Percentiles rank a stretch among this genome's conserved stretches.
Evolutionary conservation across 2,888 invertebrate genomes (phyloP).

Genomic region (Netelia inedita): DNA sequence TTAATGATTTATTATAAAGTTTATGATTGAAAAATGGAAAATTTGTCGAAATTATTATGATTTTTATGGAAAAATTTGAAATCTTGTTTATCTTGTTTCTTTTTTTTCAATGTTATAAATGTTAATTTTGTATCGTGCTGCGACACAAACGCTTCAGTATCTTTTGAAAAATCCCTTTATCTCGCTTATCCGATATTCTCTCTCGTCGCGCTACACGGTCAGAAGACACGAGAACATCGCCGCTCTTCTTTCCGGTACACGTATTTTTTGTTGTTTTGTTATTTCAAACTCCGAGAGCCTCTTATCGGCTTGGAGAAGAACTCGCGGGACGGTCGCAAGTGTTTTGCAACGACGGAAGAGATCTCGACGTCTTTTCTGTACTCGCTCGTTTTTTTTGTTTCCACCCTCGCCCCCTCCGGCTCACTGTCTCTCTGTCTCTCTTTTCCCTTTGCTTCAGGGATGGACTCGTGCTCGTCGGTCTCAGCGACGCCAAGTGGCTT

Average conservation of each 20-base stretch:
- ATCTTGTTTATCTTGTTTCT: too few species aligned
- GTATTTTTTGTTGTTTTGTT: not conserved
- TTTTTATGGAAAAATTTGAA: too few species aligned
- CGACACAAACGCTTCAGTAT: too few species aligned
- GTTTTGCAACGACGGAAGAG: constrained; percentile 27
- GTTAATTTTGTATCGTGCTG: too few species aligned
- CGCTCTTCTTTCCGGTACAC: not conserved
- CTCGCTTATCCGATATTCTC: constrained; percentile 25
- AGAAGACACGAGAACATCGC: not conserved
- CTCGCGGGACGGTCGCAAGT: constrained; percentile 26
- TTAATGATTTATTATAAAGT: too few species aligned
- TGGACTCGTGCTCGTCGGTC: constrained; percentile 8
- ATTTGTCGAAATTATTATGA: too few species aligned
- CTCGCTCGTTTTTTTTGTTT: not conserved
- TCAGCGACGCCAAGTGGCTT: constrained; percentile 23
- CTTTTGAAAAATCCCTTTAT: not conserved
- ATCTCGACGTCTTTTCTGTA: constrained; percentile 11
- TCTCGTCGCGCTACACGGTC: constrained; percentile 5
- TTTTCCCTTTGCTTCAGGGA: constrained; percentile 1
- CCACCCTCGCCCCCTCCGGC: not conserved
- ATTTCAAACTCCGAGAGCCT: constrained; percentile 26
- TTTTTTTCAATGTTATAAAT: too few species aligned
- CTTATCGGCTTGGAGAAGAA: constrained; percentile 37
- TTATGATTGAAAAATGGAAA: too few species aligned
- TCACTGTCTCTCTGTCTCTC: not conserved